Conservation (phyloP, 1,140 invertebrate genomes). For the Yoshiicerus persimilis region DNA sequence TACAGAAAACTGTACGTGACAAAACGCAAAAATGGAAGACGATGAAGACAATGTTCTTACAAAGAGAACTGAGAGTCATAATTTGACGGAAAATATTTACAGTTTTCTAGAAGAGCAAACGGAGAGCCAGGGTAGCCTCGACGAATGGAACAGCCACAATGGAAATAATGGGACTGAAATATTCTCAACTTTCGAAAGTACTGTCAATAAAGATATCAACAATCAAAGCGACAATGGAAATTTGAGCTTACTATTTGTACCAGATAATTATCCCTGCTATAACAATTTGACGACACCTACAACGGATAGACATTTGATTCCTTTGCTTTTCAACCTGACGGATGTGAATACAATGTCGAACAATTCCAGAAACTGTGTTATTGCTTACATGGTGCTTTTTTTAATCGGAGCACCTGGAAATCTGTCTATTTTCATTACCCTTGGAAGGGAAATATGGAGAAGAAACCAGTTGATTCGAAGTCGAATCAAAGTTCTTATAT, state of each 20-base stretch:
- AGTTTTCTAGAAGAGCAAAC: not conserved
- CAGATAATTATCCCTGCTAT: not conserved
- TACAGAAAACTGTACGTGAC: not conserved
- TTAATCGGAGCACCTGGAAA: slow-evolving; percentile 72
- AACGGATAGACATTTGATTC: not conserved
- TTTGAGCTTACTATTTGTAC: not conserved
- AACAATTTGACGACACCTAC: not conserved
- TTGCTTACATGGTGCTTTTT: slow-evolving; percentile 67
- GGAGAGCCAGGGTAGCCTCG: not conserved
- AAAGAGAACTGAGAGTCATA: not conserved
- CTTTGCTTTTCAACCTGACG: not conserved
- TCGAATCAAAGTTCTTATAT: slow-evolving; percentile 74
- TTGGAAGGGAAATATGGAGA: slow-evolving; percentile 65
- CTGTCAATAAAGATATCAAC: not conserved
- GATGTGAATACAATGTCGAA: not conserved
- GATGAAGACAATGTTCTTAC: not conserved
- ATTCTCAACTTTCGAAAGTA: not conserved
- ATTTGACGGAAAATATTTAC: not conserved
- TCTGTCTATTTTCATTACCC: slow-evolving; percentile 70
- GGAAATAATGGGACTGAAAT: not conserved
- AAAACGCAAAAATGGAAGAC: not conserved
- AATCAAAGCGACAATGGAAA: not conserved
- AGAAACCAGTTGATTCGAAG: slow-evolving; percentile 57
- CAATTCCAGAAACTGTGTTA: slow-evolving; percentile 53
- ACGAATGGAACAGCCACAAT: not conserved